A percentile compares a stretch with the other conserved stretches of the same genome.
Evolutionary conservation across 2,888 invertebrate genomes (phyloP).

Genomic region (Cantharis nigra): DNA sequence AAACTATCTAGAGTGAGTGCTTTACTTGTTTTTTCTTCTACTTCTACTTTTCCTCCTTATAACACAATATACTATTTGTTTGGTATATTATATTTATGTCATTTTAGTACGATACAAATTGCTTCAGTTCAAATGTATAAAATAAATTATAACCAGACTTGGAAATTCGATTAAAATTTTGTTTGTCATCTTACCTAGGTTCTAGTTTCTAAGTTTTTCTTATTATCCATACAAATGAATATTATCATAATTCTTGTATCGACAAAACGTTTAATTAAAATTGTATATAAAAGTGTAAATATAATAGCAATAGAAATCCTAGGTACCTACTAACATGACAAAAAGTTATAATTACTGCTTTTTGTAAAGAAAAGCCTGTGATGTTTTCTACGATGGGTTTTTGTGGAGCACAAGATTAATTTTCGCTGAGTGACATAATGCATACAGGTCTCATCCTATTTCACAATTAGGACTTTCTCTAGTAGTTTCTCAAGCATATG

Average conservation of each 20-base stretch:
- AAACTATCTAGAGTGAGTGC: too few relatives aligned
- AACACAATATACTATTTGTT: too few relatives aligned
- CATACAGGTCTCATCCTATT: neutral
- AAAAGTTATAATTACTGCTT: neutral
- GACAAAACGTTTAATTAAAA: too few relatives aligned
- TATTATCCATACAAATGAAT: too few relatives aligned
- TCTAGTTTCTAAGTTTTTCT: neutral
- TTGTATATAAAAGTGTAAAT: too few relatives aligned
- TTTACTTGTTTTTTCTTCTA: too few relatives aligned
- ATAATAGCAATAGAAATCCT: too few relatives aligned
- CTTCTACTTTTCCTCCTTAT: too few relatives aligned
- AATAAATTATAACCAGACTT: neutral
- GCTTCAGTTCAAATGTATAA: neutral
- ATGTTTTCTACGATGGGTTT: neutral
- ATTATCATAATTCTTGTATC: too few relatives aligned
- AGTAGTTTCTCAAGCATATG: neutral
- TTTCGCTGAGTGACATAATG: neutral
- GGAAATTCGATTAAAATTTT: neutral
- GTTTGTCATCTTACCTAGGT: neutral
- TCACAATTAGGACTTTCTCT: neutral
- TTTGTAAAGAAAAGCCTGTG: neutral
- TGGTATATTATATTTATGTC: too few relatives aligned
- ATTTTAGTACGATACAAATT: too few relatives aligned
- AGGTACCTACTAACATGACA: neutral
- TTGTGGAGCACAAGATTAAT: neutral